phyloP scores from a whole-genome alignment of 37 sponge, comb jelly and placozoan genomes.

The Bolinopsis microptera region DNA sequence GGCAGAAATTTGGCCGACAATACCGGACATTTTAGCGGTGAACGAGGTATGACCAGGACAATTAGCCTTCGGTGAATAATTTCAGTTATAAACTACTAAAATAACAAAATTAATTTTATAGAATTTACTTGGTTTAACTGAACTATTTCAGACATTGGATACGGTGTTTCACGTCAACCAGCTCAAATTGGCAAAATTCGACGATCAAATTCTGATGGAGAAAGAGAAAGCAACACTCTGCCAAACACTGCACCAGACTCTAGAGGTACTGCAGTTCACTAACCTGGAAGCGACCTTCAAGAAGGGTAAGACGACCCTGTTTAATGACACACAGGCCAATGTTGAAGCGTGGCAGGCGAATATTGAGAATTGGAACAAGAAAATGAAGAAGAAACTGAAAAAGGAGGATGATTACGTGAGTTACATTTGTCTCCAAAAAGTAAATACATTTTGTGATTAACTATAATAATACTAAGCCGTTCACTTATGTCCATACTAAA shows the following conservation, averaged over 20 bases:
- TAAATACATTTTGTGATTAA: no score
- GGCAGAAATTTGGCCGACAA: neutral
- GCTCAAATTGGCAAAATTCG: neutral
- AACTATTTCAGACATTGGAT: slow-evolving; percentile 10
- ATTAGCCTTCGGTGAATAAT: no score
- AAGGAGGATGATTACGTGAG: neutral
- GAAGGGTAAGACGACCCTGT: neutral
- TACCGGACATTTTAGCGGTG: neutral
- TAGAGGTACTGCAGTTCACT: neutral
- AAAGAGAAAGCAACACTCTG: neutral
- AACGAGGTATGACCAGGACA: neutral
- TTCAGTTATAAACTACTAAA: no score
- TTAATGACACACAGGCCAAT: neutral
- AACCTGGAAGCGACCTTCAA: neutral
- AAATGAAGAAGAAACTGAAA: neutral
- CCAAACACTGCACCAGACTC: neutral
- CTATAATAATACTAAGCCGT: no score
- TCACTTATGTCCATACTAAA: no score
- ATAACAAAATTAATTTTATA: no score
- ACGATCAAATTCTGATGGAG: neutral
- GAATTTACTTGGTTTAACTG: no score
- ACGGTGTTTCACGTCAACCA: neutral
- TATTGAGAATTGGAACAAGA: neutral
- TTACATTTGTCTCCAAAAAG: no score
- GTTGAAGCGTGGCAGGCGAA: neutral